A percentile compares a stretch with the other conserved stretches of the same genome.
Conservation (phyloP, 2,113 vertebrate genomes). For the Cygnus atratus region DNA sequence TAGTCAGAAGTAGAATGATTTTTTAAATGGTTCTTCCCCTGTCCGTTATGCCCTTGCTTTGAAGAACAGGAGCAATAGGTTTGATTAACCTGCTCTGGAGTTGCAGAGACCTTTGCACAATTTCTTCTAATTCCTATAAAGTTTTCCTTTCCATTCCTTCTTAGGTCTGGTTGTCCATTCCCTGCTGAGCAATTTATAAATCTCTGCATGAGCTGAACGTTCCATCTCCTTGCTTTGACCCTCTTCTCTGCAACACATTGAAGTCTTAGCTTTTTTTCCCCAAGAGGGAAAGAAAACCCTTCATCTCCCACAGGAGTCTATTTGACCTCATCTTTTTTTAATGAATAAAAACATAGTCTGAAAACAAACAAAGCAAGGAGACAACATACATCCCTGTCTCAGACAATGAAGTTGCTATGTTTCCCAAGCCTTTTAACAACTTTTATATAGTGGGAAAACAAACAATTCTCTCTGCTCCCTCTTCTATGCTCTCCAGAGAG, state of each 20-base stretch:
- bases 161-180: background rate
- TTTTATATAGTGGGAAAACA: background rate
- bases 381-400: background rate
- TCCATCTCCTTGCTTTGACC: background rate
- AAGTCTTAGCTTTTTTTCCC: background rate
- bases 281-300: fast-evolving
- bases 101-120: background rate
- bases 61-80: background rate
- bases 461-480: background rate
- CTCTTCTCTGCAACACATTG: background rate
- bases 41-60: background rate
- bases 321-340: background rate
- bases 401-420: background rate
- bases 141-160: background rate
- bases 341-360: background rate
- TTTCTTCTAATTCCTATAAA: background rate
- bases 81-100: background rate
- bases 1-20: background rate
- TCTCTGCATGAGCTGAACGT: background rate
- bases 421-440: background rate
- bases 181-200: background rate
- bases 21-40: background rate
- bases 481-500: background rate
- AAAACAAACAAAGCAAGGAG: background rate
- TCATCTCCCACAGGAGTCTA: background rate